Percentiles rank a stretch among this genome's conserved stretches.
Evolutionary conservation across 2,113 vertebrate species (phyloP).

Genomic region (Thymallus thymallus): DNA sequence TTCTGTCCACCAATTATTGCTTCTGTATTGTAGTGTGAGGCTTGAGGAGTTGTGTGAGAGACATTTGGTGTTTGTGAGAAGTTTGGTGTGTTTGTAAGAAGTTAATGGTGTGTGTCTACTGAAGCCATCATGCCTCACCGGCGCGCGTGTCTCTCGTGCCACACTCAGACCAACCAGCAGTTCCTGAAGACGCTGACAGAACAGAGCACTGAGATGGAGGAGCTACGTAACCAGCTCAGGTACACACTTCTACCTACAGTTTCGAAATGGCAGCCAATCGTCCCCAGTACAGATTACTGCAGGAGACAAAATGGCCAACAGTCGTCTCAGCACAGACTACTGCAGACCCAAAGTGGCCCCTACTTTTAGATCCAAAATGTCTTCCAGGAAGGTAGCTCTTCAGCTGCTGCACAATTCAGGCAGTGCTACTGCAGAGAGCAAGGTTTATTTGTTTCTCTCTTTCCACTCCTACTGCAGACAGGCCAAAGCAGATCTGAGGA

Average conservation of each 20-base stretch:
- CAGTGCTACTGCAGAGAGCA: background rate
- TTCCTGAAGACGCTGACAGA: conserved; percentile 83
- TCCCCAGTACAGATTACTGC: too few relatives aligned
- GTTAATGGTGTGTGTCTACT: background rate
- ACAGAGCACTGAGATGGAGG: conserved; percentile 81
- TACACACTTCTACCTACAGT: conserved; percentile 51
- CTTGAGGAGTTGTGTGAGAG: background rate
- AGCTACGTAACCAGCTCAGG: conserved; percentile 83
- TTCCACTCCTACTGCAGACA: conserved; percentile 66
- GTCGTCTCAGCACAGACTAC: too few relatives aligned
- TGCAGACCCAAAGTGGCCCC: too few relatives aligned
- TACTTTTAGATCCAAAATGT: background rate
- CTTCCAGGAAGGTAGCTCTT: background rate
- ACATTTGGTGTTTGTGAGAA: background rate
- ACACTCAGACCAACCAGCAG: conserved; percentile 84
- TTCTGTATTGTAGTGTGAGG: background rate
- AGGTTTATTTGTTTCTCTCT: background rate
- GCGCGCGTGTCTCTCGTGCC: conserved; percentile 63
- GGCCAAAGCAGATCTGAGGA: conserved; percentile 80
- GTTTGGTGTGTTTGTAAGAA: background rate
- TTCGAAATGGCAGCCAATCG: conserved; percentile 1
- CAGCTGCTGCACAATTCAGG: background rate
- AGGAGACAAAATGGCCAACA: background rate
- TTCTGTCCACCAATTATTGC: background rate
- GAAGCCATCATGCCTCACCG: conserved; percentile 52